Evolutionary conservation across 2,888 invertebrate genomes (phyloP).

Genomic region (Netelia fuscicornis): DNA sequence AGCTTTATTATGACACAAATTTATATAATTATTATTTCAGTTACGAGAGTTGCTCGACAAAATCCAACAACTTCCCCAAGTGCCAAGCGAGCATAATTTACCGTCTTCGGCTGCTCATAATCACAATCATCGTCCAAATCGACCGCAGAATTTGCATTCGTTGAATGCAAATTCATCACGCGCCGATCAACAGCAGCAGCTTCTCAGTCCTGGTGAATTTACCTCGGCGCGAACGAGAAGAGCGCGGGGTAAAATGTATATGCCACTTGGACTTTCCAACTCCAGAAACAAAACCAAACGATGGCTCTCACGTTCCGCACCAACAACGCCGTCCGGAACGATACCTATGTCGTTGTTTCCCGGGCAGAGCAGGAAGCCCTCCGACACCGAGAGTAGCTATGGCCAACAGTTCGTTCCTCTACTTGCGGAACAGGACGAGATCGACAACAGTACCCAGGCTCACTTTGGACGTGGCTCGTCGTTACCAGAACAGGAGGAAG

Average conservation of each 20-base stretch:
- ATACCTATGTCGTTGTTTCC: slow-evolving; percentile 89
- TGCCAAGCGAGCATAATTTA: slow-evolving; percentile 79
- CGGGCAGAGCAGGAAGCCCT: slow-evolving; percentile 83
- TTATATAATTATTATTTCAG: slow-evolving; percentile 67
- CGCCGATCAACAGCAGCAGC: slow-evolving; percentile 68
- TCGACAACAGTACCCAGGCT: slow-evolving; percentile 73
- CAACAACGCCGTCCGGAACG: slow-evolving; percentile 91
- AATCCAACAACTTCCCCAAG: slow-evolving; percentile 89
- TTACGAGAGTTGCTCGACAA: slow-evolving; percentile 89
- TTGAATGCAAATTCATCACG: slow-evolving; percentile 71
- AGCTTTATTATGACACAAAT: too few species aligned
- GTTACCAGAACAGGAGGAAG: slow-evolving; percentile 74
- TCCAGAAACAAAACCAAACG: slow-evolving; percentile 83
- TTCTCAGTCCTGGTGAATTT: slow-evolving; percentile 80
- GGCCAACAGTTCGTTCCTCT: slow-evolving; percentile 81
- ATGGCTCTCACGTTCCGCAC: slow-evolving; percentile 92
- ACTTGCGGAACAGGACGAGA: slow-evolving; percentile 82
- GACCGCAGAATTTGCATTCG: slow-evolving; percentile 78
- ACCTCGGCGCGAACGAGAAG: slow-evolving; percentile 75
- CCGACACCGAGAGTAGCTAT: slow-evolving; percentile 75
- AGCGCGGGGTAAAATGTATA: slow-evolving; percentile 85
- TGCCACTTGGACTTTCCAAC: slow-evolving; percentile 83
- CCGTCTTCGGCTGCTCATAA: slow-evolving; percentile 64
- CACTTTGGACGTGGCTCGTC: slow-evolving; percentile 68
- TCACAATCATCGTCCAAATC: slow-evolving; percentile 76